Evolutionary conservation across 1,140 invertebrate species (phyloP).

Genomic region (Pteromalus puparum): DNA sequence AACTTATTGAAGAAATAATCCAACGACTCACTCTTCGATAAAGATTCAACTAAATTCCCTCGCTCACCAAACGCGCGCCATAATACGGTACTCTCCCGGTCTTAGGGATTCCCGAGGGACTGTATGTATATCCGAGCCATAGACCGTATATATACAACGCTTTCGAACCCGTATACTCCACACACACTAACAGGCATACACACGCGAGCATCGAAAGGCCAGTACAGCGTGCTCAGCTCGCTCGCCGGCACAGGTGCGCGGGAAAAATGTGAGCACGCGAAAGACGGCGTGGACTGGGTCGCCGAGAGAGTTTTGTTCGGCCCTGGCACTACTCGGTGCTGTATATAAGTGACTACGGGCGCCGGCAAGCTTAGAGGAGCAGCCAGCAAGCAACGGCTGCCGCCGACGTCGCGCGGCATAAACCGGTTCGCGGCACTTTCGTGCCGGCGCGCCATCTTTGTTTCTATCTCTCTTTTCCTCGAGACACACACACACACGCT

Average conservation of each 20-base stretch:
- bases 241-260: not conserved
- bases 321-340: constrained; percentile 19
- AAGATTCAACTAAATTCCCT: not conserved
- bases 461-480: constrained; percentile 66
- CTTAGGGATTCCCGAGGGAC: constrained; percentile 24
- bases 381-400: constrained; percentile 59
- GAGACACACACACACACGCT: constrained; percentile 52
- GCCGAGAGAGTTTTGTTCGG: constrained; percentile 46
- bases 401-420: constrained; percentile 20
- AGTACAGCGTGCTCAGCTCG: not conserved
- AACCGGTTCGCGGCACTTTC: constrained; percentile 72
- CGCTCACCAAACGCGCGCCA: constrained; percentile 16
- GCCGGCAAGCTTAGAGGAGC: constrained; percentile 63
- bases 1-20: not conserved
- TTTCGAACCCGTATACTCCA: not conserved
- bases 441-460: constrained; percentile 69
- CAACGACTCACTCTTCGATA: too few relatives aligned
- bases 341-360: constrained; percentile 20
- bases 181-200: not conserved
- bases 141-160: too few relatives aligned
- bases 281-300: constrained; percentile 13
- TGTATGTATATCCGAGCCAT: not conserved
- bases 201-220: not conserved
- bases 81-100: constrained; percentile 13
- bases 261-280: not conserved